These are phyloP conservation scores for Drymodes brunneopygia DNA, from an alignment of 2,113 vertebrate species.

Conservation along the genomic window DNA sequence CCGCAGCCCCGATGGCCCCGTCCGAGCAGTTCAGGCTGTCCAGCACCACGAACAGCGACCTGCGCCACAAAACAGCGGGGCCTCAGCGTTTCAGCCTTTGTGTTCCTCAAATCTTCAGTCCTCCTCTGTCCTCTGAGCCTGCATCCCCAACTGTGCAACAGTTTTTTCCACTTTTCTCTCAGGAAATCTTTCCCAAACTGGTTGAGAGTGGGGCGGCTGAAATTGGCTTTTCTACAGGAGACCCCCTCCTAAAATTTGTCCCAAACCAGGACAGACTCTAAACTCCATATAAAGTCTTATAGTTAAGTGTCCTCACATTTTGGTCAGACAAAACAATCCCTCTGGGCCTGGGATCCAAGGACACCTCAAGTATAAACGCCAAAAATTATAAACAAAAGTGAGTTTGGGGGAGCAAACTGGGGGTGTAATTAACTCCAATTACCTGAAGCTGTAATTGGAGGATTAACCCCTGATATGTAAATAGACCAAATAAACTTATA, in stretches of 20 bases:
- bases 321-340: background rate
- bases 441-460: background rate
- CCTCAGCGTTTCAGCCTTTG: fast-evolving
- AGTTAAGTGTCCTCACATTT: background rate
- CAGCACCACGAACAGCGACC: constrained; percentile 94
- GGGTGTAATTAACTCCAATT: background rate
- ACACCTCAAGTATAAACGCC: background rate
- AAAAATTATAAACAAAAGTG: background rate
- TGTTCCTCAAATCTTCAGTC: too few species aligned
- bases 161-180: too few species aligned
- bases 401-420: background rate
- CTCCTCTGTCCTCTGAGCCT: too few species aligned
- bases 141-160: too few species aligned
- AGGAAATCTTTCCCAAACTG: too few species aligned
- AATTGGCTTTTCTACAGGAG: too few species aligned
- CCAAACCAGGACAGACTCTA: too few species aligned
- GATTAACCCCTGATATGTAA: background rate
- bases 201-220: too few species aligned
- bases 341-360: background rate
- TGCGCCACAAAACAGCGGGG: background rate
- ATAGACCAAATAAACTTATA: background rate
- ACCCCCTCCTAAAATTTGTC: too few species aligned
- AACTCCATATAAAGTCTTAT: background rate
- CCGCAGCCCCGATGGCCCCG: constrained; percentile 85
- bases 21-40: constrained; percentile 89